Percentiles rank a stretch among this genome's conserved stretches.
Conservation (phyloP, 2,797 vertebrate species). For the Rhabdomys pumilio region DNA sequence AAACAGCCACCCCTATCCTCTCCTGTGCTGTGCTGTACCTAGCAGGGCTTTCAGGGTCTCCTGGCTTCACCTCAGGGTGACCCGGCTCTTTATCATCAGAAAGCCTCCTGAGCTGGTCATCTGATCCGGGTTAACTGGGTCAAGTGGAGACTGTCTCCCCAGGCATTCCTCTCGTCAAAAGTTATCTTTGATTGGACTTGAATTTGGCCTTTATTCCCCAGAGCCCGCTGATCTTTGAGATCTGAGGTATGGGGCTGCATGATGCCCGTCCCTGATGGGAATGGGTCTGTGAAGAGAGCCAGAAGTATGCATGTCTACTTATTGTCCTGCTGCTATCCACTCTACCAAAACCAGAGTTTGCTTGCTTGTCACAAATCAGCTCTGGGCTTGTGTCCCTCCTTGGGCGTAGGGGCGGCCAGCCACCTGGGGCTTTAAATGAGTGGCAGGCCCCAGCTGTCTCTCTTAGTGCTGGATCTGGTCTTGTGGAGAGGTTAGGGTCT, state of each 20-base stretch:
- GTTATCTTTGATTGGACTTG: conserved; percentile 20
- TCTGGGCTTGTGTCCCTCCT: background rate
- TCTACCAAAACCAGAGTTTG: background rate
- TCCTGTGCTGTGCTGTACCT: background rate
- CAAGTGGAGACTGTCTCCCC: background rate
- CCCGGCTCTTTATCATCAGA: background rate
- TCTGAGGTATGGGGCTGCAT: background rate
- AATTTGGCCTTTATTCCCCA: conserved; percentile 7
- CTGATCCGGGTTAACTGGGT: background rate
- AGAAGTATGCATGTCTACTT: background rate
- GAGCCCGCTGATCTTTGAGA: background rate
- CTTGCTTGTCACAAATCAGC: conserved; percentile 2
- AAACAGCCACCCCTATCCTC: too few species aligned
- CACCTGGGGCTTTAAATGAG: background rate
- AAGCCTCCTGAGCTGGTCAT: conserved; percentile 16
- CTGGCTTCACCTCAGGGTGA: conserved; percentile 14
- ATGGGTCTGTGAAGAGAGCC: conserved; percentile 25
- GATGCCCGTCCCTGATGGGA: background rate
- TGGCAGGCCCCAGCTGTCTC: background rate
- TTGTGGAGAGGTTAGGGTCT: background rate
- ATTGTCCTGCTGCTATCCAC: background rate
- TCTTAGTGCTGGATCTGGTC: background rate
- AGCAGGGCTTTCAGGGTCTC: background rate
- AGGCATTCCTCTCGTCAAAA: background rate
- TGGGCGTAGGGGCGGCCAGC: background rate